Conservation (phyloP, 1,140 invertebrate species). For the Phthorimaea operculella region DNA sequence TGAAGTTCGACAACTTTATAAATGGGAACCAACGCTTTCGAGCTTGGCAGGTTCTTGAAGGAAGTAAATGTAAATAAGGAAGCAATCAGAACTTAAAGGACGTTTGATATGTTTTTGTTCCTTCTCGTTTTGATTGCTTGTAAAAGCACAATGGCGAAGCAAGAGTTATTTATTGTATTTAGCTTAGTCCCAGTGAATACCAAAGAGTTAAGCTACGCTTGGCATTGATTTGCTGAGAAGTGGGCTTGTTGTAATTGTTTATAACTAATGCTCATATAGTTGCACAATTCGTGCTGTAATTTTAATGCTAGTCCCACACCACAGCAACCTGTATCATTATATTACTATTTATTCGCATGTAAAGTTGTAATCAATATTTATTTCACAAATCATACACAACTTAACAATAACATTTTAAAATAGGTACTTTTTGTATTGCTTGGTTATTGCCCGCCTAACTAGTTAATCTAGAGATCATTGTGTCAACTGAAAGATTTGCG, state of each 20-base stretch:
- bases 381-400: slow-evolving; percentile 21
- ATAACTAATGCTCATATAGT: slow-evolving; percentile 9
- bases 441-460: slow-evolving; percentile 12
- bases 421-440: slow-evolving; percentile 25
- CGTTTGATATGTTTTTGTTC: slow-evolving; percentile 8
- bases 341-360: slow-evolving; percentile 28
- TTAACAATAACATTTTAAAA: slow-evolving; percentile 16
- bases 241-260: slow-evolving; percentile 15
- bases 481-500: background rate
- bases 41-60: background rate
- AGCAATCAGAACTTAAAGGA: slow-evolving; percentile 5
- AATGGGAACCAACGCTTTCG: background rate
- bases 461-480: slow-evolving; percentile 17
- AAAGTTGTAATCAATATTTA: slow-evolving; percentile 26
- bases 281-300: slow-evolving; percentile 18
- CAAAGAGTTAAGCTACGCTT: slow-evolving; percentile 41
- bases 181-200: slow-evolving; percentile 49
- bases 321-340: slow-evolving; percentile 36
- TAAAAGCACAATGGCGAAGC: slow-evolving; percentile 23
- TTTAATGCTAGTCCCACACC: slow-evolving; percentile 50
- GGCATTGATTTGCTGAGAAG: slow-evolving; percentile 13
- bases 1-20: slow-evolving; percentile 7
- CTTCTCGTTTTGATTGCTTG: slow-evolving; percentile 20
- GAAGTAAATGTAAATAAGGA: slow-evolving; percentile 1
- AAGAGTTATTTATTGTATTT: slow-evolving; percentile 41